A percentile compares a stretch with the other conserved stretches of the same genome.
These are phyloP conservation scores for Cosmia pyralina DNA, from an alignment of 2,888 invertebrate species.

Conservation along the genomic window DNA sequence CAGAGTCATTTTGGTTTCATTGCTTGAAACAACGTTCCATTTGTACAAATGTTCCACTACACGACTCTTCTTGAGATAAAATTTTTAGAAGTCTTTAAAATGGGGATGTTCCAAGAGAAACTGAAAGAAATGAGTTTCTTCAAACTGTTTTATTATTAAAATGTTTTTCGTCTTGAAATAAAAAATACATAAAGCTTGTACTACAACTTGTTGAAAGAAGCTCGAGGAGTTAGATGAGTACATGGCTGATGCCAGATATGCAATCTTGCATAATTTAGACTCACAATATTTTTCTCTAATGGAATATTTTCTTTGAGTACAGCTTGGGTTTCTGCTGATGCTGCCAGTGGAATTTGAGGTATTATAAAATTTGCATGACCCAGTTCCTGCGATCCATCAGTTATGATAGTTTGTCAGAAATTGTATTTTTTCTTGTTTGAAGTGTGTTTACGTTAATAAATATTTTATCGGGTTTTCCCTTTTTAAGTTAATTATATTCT, in stretches of 20 bases:
- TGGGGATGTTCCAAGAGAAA: background rate
- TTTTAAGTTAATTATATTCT: background rate
- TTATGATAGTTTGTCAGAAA: constrained; percentile 21
- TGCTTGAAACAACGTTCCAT: constrained; percentile 16
- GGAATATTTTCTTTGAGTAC: background rate
- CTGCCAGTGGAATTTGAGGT: constrained; percentile 9
- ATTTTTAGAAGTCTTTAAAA: constrained; percentile 14
- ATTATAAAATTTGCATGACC: constrained; percentile 50
- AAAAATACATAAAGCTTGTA: constrained; percentile 11
- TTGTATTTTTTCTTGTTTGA: constrained; percentile 22
- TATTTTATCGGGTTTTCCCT: background rate
- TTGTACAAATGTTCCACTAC: constrained; percentile 30
- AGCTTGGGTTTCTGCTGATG: constrained; percentile 18
- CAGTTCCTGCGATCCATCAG: constrained; percentile 46
- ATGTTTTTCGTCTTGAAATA: constrained; percentile 1
- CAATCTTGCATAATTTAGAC: constrained; percentile 13
- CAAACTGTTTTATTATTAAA: constrained; percentile 3
- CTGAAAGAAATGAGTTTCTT: constrained; percentile 21
- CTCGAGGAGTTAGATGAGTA: background rate
- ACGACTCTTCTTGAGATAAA: background rate
- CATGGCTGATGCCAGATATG: background rate
- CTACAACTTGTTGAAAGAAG: constrained; percentile 6
- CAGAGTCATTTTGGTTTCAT: constrained; percentile 10
- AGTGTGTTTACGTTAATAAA: constrained; percentile 16
- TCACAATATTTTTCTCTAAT: background rate